Evolutionary conservation across 2,888 invertebrate species (phyloP).

Genomic region (Allophyes oxyacanthae): DNA sequence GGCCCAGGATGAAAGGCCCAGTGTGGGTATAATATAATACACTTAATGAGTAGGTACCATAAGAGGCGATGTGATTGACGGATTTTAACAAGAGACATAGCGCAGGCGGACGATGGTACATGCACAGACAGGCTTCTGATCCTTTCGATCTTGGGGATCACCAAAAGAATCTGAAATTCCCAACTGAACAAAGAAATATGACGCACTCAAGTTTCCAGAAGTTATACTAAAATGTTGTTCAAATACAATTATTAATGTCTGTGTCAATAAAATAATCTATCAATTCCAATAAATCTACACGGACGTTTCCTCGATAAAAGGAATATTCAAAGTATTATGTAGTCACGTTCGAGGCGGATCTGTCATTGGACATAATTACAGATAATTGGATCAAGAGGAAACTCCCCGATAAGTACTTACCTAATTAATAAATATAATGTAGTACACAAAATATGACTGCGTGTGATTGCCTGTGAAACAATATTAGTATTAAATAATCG

Average conservation of each 20-base stretch:
- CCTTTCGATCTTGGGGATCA: not conserved
- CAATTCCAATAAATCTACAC: slow-evolving; percentile 21
- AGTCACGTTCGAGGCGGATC: slow-evolving; percentile 20
- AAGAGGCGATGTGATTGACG: too few species aligned
- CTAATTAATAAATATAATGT: slow-evolving; percentile 2
- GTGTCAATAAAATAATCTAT: slow-evolving; percentile 33
- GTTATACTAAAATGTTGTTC: slow-evolving; percentile 20
- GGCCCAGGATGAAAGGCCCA: too few species aligned
- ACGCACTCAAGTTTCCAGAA: slow-evolving; percentile 32
- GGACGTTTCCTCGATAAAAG: slow-evolving; percentile 39
- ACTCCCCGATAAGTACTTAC: slow-evolving; percentile 19
- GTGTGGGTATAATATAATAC: too few species aligned
- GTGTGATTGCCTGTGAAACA: too few species aligned
- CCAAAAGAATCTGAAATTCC: slow-evolving; percentile 13
- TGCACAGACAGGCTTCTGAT: too few species aligned
- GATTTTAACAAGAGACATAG: too few species aligned
- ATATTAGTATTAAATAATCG: too few species aligned
- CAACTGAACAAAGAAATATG: slow-evolving; percentile 20
- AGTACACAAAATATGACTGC: slow-evolving; percentile 22
- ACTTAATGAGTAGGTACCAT: too few species aligned
- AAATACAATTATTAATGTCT: slow-evolving; percentile 25
- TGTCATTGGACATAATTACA: slow-evolving; percentile 27
- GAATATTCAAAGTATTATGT: slow-evolving; percentile 29
- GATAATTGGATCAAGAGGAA: slow-evolving; percentile 30
- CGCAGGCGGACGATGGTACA: too few species aligned